These are phyloP conservation scores for Hydractinia echinata DNA, from an alignment of 30 jellyfish, hydroid and myxozoan species.

Conservation along the genomic window DNA sequence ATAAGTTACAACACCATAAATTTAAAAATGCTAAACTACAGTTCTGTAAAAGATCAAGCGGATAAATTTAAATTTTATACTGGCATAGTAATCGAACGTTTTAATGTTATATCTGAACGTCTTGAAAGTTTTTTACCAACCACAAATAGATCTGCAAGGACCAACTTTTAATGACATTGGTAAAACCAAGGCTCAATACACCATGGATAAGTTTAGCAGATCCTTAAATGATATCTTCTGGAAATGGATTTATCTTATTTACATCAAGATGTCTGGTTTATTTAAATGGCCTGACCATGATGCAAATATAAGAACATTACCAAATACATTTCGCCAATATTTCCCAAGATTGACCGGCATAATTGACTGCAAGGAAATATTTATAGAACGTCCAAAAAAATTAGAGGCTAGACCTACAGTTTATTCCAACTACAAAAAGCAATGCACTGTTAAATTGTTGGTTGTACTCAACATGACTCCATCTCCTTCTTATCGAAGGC, in stretches of 20 bases:
- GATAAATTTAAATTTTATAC: not conserved
- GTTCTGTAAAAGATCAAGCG: not conserved
- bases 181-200: not conserved
- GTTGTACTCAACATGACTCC: not conserved
- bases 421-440: no score
- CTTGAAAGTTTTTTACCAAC: not conserved
- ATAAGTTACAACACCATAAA: no score
- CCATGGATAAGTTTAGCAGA: not conserved
- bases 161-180: not conserved
- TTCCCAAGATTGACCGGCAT: not conserved
- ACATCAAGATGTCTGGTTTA: not conserved
- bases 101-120: not conserved
- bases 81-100: not conserved
- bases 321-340: not conserved
- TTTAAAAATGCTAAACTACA: no score
- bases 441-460: no score
- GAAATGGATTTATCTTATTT: not conserved
- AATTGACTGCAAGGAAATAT: constrained; percentile 35
- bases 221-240: not conserved
- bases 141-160: not conserved
- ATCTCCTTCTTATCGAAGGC: not conserved
- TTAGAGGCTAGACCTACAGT: constrained; percentile 38
- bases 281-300: constrained; percentile 1
- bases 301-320: not conserved
- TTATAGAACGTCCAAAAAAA: constrained; percentile 38